Conservation (phyloP, 2,888 invertebrate genomes). For the Alloscopus bannaensis region DNA sequence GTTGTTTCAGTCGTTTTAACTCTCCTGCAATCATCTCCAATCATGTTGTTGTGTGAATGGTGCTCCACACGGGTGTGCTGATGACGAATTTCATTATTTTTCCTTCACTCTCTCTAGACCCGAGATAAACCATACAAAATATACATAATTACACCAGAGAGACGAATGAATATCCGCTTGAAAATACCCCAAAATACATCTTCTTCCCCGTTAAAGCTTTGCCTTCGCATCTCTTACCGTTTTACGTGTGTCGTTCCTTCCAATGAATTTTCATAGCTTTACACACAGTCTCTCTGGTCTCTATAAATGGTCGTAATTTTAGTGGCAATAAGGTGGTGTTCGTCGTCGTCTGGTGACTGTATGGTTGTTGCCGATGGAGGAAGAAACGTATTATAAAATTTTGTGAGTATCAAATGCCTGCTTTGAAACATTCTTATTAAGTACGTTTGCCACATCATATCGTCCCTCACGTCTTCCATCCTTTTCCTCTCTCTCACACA, state of each 20-base stretch:
- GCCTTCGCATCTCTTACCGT: no score
- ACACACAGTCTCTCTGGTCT: background rate
- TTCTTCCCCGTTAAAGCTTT: constrained; percentile 25
- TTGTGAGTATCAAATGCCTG: no score
- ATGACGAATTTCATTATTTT: no score
- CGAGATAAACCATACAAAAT: no score
- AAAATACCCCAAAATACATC: constrained; percentile 62
- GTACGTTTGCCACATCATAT: background rate
- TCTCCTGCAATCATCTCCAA: no score
- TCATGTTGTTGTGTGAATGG: no score
- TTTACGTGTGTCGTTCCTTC: constrained; percentile 34
- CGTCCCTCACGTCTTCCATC: constrained; percentile 1
- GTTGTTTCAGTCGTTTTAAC: no score
- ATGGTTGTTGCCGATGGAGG: no score
- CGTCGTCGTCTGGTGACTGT: background rate
- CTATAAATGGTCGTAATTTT: no score
- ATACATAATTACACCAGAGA: constrained; percentile 55
- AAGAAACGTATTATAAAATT: background rate
- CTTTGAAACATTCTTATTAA: background rate
- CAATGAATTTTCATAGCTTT: constrained; percentile 62
- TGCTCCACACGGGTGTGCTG: no score
- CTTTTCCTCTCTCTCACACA: background rate
- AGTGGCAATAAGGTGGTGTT: background rate
- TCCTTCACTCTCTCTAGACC: no score
- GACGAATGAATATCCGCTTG: constrained; percentile 45